Evolutionary conservation across 92 coral and sea anemone species (phyloP).

Genomic region (Porites rus): DNA sequence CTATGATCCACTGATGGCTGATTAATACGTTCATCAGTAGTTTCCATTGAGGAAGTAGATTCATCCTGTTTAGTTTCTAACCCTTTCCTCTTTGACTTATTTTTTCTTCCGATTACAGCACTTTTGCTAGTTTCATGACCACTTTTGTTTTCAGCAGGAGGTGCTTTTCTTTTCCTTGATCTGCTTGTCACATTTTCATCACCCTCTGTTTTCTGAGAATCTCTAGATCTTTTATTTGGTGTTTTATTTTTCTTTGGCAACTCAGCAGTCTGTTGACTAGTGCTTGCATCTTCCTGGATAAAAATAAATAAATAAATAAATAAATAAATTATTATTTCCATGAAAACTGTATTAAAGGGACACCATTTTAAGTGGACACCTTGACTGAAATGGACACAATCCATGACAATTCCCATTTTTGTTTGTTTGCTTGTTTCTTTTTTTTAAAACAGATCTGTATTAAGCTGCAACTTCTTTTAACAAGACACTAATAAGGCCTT

Average conservation of each 20-base stretch:
- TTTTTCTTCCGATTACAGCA: neutral
- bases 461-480: too few species aligned
- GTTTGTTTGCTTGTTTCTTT: too few species aligned
- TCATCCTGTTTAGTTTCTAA: neutral
- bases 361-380: neutral
- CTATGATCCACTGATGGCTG: neutral
- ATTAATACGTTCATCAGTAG: neutral
- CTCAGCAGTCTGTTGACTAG: neutral
- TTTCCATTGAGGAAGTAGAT: neutral
- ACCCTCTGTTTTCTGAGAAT: neutral
- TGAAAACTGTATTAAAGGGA: neutral
- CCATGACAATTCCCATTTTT: too few species aligned
- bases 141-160: neutral
- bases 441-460: too few species aligned
- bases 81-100: neutral
- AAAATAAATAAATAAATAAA: neutral
- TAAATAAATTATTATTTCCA: neutral
- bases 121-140: neutral
- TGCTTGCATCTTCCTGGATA: neutral
- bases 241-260: neutral
- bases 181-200: neutral
- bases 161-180: slow-evolving; percentile 15
- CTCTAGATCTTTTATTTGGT: slow-evolving; percentile 10
- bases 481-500: too few species aligned
- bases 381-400: too few species aligned